phyloP scores from a whole-genome alignment of 2,888 invertebrate genomes.

The Toxonevra muliebris region DNA sequence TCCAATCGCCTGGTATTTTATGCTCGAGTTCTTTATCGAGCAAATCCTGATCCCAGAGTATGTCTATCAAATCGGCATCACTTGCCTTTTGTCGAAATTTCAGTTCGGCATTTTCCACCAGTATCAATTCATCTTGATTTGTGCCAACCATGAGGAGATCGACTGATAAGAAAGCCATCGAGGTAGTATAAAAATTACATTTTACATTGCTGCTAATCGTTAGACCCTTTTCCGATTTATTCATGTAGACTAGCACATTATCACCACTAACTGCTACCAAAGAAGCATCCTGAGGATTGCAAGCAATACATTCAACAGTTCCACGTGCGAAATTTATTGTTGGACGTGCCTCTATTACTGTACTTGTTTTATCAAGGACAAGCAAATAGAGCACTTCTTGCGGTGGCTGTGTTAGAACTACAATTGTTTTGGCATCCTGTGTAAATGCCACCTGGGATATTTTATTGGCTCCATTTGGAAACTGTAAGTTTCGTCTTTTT shows the following conservation, averaged over 20 bases:
- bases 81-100: conserved; percentile 73
- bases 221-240: conserved; percentile 73
- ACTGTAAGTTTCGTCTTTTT: conserved; percentile 73
- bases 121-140: conserved; percentile 76
- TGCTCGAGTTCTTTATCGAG: conserved; percentile 53
- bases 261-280: conserved; percentile 71
- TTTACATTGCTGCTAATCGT: conserved; percentile 78
- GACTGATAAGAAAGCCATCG: conserved; percentile 82
- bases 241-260: conserved; percentile 73
- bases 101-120: conserved; percentile 87
- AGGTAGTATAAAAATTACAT: conserved; percentile 78
- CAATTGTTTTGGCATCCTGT: conserved; percentile 81
- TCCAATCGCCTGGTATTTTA: conserved; percentile 28
- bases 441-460: conserved; percentile 68
- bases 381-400: conserved; percentile 73
- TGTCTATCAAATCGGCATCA: conserved; percentile 55
- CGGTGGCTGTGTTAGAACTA: conserved; percentile 82
- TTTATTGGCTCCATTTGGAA: conserved; percentile 64
- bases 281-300: conserved; percentile 74
- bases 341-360: conserved; percentile 55
- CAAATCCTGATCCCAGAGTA: conserved; percentile 55
- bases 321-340: conserved; percentile 53
- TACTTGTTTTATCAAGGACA: conserved; percentile 76
- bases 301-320: conserved; percentile 56
- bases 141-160: conserved; percentile 82